These are phyloP conservation scores for Flabesymbios commensalis DNA, from an alignment of 2,888 invertebrate genomes.

Conservation along the genomic window DNA sequence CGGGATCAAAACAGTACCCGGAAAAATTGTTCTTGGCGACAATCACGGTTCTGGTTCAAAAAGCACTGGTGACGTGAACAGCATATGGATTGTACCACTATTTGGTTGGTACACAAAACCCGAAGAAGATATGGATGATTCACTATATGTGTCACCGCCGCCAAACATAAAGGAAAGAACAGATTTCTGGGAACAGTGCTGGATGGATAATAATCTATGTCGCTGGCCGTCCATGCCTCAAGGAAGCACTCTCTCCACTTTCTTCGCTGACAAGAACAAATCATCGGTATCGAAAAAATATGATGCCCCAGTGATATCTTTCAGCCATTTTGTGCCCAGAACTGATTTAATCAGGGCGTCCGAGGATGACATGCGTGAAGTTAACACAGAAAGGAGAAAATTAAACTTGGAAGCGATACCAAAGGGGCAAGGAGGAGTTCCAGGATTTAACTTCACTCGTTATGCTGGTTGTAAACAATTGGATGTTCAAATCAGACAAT, in stretches of 20 bases:
- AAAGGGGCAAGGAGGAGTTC: conserved; percentile 12
- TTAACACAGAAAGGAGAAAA: conserved; percentile 21
- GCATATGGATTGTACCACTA: conserved; percentile 36
- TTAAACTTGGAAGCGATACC: conserved; percentile 20
- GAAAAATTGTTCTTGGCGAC: conserved; percentile 16
- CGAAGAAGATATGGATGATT: conserved; percentile 35
- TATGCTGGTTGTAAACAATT: conserved; percentile 34
- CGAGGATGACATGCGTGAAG: conserved; percentile 20
- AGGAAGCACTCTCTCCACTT: conserved; percentile 23
- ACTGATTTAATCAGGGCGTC: conserved; percentile 28
- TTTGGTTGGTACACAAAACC: conserved; percentile 40
- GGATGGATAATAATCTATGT: conserved; percentile 41
- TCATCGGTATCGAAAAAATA: conserved; percentile 9
- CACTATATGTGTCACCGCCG: conserved; percentile 27
- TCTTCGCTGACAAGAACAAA: conserved; percentile 32
- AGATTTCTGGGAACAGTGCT: conserved; percentile 12
- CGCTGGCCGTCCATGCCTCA: conserved; percentile 26
- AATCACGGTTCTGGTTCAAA: background rate
- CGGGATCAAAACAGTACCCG: conserved; percentile 27
- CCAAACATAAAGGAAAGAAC: conserved; percentile 17
- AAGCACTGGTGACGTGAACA: background rate
- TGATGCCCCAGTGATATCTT: conserved; percentile 34
- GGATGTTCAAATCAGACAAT: conserved; percentile 27
- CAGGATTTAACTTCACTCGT: conserved; percentile 37
- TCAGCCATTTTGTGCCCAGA: conserved; percentile 39